Evolutionary conservation across 2,888 invertebrate species (phyloP).

Genomic region (Trichopria drosophilae): DNA sequence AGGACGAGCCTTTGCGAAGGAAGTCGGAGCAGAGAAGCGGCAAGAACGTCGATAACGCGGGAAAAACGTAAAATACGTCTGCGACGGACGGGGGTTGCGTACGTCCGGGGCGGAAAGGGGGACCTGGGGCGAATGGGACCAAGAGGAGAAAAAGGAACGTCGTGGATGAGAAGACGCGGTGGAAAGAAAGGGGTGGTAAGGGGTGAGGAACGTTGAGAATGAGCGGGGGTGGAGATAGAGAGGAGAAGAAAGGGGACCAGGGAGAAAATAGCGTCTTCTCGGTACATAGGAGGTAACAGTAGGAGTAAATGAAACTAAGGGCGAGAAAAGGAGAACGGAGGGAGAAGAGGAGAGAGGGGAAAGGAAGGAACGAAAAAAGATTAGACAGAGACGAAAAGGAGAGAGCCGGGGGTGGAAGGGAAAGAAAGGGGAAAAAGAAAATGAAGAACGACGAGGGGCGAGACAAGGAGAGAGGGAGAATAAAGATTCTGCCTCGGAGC

Average conservation of each 20-base stretch:
- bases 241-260: conserved; percentile 25
- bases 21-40: conserved; percentile 35
- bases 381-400: conserved; percentile 59
- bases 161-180: conserved; percentile 32
- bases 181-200: conserved; percentile 34
- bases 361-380: conserved; percentile 17
- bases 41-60: conserved; percentile 55
- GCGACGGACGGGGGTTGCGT: conserved; percentile 3
- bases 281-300: conserved; percentile 44
- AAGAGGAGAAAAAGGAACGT: conserved; percentile 22
- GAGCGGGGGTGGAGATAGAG: conserved; percentile 15
- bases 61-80: conserved; percentile 54
- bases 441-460: conserved; percentile 47
- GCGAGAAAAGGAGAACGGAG: conserved; percentile 51
- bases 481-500: conserved; percentile 46
- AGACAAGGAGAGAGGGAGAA: conserved; percentile 48
- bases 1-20: conserved; percentile 43
- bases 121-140: conserved; percentile 30
- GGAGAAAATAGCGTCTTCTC: conserved; percentile 57
- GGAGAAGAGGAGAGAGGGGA: too few species aligned
- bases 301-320: conserved; percentile 41
- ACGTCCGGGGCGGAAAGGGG: conserved; percentile 20
- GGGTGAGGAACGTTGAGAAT: conserved; percentile 15
- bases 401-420: conserved; percentile 49
- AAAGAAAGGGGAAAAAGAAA: conserved; percentile 51